A percentile compares a stretch with the other conserved stretches of the same genome.
Conservation (phyloP, 2,888 invertebrate species). For the Drosophila fungiperda region DNA sequence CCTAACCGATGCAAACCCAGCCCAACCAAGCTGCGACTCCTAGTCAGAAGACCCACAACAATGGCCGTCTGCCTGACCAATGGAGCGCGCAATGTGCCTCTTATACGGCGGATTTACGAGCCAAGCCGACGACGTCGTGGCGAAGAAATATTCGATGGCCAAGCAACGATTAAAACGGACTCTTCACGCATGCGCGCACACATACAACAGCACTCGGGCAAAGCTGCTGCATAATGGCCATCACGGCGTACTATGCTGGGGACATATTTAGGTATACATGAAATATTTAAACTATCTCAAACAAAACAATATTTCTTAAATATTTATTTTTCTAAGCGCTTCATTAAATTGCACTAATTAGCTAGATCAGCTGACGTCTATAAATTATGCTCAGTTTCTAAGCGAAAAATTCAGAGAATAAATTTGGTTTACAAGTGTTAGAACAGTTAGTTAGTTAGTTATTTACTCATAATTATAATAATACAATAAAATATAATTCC, state of each 20-base stretch:
- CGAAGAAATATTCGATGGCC: conserved; percentile 79
- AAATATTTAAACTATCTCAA: not conserved
- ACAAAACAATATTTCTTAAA: not conserved
- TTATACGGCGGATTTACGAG: conserved; percentile 79
- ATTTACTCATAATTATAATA: not conserved
- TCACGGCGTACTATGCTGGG: conserved; percentile 27
- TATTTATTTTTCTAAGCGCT: not conserved
- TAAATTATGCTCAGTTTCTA: not conserved
- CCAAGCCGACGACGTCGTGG: conserved; percentile 76
- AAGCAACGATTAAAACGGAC: conserved; percentile 81
- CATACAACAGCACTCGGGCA: conserved; percentile 33
- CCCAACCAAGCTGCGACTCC: conserved; percentile 11
- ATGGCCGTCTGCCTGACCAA: conserved; percentile 71
- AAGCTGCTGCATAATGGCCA: conserved; percentile 48
- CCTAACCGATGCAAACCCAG: conserved; percentile 1
- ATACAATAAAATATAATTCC: no score
- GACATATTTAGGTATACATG: conserved; percentile 3
- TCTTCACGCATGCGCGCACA: conserved; percentile 82
- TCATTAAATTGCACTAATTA: not conserved
- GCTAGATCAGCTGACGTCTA: not conserved
- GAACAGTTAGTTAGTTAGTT: not conserved
- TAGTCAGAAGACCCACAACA: conserved; percentile 56
- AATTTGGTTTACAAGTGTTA: not conserved
- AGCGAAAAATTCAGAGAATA: no score
- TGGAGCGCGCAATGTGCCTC: conserved; percentile 73